Percentiles rank a stretch among this genome's conserved stretches.
Conservation (phyloP, 2,113 vertebrate genomes). For the Saccopteryx leptura region DNA sequence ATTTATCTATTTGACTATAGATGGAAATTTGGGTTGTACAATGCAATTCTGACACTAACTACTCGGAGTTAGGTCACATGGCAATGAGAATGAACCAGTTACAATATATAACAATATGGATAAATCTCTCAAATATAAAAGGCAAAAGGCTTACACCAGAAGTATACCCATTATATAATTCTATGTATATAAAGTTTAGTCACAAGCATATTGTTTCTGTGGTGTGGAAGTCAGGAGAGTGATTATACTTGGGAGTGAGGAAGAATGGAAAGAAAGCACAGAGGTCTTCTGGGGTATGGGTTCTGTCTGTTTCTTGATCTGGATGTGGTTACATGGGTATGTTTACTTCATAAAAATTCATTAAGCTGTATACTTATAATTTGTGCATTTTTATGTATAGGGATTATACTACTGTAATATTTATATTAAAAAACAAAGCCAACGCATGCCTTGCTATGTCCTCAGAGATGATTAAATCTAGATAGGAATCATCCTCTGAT, state of each 20-base stretch:
- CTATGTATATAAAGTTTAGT: neutral
- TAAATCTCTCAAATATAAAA: neutral
- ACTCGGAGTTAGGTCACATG: neutral
- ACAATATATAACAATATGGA: neutral
- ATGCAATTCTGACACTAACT: neutral
- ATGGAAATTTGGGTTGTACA: neutral
- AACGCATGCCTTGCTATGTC: neutral
- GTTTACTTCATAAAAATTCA: neutral
- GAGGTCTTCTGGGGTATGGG: too few species aligned
- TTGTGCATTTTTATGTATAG: neutral
- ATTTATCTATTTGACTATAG: neutral
- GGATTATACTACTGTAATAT: neutral
- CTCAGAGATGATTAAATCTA: constrained; percentile 35
- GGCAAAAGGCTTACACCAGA: neutral
- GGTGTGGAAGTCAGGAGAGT: neutral
- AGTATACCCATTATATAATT: neutral
- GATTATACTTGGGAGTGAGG: neutral
- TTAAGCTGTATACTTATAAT: neutral
- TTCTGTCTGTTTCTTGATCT: neutral
- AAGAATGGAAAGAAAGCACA: neutral
- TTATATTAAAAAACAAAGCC: constrained; percentile 59
- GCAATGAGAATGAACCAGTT: neutral
- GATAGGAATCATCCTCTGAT: neutral
- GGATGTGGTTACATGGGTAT: neutral
- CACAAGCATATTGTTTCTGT: neutral